Evolutionary conservation across 2,113 vertebrate species (phyloP).

Genomic region (Perognathus longimembris): DNA sequence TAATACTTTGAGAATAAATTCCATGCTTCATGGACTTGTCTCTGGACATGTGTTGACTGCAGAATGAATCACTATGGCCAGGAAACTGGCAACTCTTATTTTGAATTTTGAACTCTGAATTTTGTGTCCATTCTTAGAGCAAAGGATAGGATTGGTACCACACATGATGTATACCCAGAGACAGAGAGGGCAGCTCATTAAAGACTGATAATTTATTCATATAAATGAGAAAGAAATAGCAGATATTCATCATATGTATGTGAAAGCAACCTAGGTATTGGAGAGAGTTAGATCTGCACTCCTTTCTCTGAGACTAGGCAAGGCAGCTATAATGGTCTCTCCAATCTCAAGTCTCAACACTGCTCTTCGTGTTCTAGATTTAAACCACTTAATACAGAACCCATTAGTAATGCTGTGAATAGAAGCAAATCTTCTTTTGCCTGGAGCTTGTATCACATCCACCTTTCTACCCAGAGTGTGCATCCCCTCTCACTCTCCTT

Average conservation of each 20-base stretch:
- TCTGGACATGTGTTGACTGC: neutral
- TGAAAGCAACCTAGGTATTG: neutral
- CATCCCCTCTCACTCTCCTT: neutral
- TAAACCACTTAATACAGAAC: neutral
- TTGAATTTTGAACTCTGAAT: too few species aligned
- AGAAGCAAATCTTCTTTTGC: too few species aligned
- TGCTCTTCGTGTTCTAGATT: neutral
- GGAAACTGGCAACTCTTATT: neutral
- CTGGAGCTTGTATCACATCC: accelerated
- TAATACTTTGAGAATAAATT: neutral
- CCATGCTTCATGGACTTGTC: neutral
- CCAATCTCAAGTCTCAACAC: neutral
- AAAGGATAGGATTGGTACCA: neutral
- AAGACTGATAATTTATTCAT: neutral
- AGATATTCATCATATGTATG: neutral
- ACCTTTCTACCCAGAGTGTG: neutral
- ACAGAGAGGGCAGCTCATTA: neutral
- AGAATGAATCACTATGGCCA: neutral
- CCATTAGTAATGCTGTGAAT: neutral
- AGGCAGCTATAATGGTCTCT: neutral
- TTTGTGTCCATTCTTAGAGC: neutral
- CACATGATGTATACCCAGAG: neutral
- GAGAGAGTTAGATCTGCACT: neutral
- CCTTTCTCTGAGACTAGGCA: neutral
- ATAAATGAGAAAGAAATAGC: neutral